Base-by-base conservation (phyloP, 1,140 invertebrate species). In the Scaptomyza pallida region DNA sequence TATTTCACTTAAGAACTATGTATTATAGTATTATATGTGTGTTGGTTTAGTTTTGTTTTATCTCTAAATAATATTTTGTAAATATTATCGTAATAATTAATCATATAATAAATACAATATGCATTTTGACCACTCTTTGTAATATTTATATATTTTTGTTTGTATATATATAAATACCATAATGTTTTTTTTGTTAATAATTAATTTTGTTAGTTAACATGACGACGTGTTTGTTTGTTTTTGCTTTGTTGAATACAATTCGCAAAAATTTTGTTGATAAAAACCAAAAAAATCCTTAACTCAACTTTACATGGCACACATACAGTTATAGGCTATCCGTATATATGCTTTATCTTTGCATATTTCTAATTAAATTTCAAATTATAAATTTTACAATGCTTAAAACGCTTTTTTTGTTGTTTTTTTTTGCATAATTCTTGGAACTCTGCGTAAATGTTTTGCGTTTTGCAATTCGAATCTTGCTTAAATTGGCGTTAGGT, bases 401-500 rank as follows among this genome's bases (percentile, higher is more conserved):
- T 41, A 26, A 61, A 61, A 62, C 65, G 16, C 23, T 60, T 37
- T 35, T 35, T 35, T 35, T 35, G 9, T 35, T 45, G 21, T 21
- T 45, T 37, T 52, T 10, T 44, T 21, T 40, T 33, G 45, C 47
- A 12, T 76, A 86, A 82, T 86, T 88, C 81, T 85, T 85, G 62
- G 81, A 85, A 85, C 56, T 85, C 81, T 41, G 57, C 70, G 56
- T 45, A 48, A 62, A 69, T 59, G 16, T 33, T 63, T 26, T 30
- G 41, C 52, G 19, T 44, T 43, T 43, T 41, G 47, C 33, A 45
- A 40, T 70, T 37, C 41, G 40, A 37, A 52, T 54, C 52, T 70
- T 67, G 54, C 72, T 75, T 78, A 88, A 88, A 88, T 88, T 88
- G 82, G 82, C 82, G 82, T 88, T 88, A 78, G 67, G 68, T 88